These are phyloP conservation scores for Teleogryllus oceanicus DNA, from an alignment of 2,888 invertebrate genomes.

Conservation along the genomic window DNA sequence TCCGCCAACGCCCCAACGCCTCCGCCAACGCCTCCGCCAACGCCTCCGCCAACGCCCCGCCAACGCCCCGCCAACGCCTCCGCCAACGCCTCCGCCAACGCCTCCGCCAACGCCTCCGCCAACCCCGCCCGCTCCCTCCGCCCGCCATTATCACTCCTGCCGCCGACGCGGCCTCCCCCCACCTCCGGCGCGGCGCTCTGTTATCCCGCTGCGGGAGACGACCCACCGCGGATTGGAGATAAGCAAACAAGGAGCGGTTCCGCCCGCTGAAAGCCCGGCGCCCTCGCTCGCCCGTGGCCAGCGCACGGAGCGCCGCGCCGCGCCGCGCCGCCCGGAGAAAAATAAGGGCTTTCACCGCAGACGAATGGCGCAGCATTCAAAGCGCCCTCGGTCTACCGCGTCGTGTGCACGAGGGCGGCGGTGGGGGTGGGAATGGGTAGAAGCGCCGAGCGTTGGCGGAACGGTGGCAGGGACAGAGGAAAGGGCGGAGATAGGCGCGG, in stretches of 20 bases:
- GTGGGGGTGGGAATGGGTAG: background rate
- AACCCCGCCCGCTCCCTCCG: background rate
- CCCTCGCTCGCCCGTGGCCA: background rate
- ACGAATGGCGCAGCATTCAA: constrained; percentile 1
- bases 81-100: background rate
- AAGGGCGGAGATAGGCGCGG: too few species aligned
- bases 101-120: background rate
- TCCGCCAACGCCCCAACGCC: too few species aligned
- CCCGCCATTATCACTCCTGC: background rate
- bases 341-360: background rate
- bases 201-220: background rate
- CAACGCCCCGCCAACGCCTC: too few species aligned
- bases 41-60: too few species aligned
- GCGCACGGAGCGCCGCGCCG: background rate
- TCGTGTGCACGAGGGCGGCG: background rate
- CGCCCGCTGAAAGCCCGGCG: background rate
- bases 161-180: background rate
- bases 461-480: too few species aligned
- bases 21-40: too few species aligned
- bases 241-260: background rate
- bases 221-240: background rate
- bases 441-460: background rate
- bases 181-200: background rate
- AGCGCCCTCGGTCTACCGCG: background rate
- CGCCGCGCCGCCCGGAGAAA: background rate